Evolutionary conservation across 1,140 invertebrate genomes (phyloP), one percentile per base, ranked within the genome.

Genomic region (Drosophila tristis): DNA sequence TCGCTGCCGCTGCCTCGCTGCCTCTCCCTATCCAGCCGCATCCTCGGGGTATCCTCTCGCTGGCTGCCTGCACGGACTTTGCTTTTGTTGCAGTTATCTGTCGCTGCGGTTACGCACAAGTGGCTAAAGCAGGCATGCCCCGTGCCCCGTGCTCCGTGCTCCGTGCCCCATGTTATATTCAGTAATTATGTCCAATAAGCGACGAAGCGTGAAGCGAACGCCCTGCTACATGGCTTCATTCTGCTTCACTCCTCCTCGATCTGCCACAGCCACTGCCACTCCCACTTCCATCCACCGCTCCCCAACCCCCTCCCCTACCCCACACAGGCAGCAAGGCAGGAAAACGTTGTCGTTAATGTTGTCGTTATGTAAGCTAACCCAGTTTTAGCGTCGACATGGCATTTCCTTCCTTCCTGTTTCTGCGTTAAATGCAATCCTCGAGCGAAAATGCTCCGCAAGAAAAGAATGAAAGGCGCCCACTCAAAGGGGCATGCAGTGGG

Each of bases 121-220:
- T 85, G 67, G 75, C 59, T 54, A 55, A 49, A 53, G 43, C 29
- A 47, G 20, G 23, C 29, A 39, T 63, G 64, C 26, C 57, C 7
- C 60, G 35, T 13, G 50, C 8, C 20, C 6, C 23, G 11, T 9
- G 15, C 20, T 8, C 43, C 29, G 26, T 35, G 8, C 48, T 3
- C 13, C 49, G 11, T 43, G 42, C 26, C n/a, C 9, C 9, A 58
- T 76, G 82, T 87, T 87, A 87, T 87, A 84, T 89, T 89, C 82
- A 76, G 82, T 87, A 87, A 87, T 87, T 87, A 87, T 87, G 85
- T 87, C 72, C 84, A 87, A 87, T 87, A 90, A 87, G 78, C 82
- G 82, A 61, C 78, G 78, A 66, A 87, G 82, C 84, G 74, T 87
- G 42, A 87, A 71, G 75, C 45, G 49, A 61, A 61, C 35, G 53